Conservation (phyloP, 2,888 invertebrate genomes). For the Amiota communis region DNA sequence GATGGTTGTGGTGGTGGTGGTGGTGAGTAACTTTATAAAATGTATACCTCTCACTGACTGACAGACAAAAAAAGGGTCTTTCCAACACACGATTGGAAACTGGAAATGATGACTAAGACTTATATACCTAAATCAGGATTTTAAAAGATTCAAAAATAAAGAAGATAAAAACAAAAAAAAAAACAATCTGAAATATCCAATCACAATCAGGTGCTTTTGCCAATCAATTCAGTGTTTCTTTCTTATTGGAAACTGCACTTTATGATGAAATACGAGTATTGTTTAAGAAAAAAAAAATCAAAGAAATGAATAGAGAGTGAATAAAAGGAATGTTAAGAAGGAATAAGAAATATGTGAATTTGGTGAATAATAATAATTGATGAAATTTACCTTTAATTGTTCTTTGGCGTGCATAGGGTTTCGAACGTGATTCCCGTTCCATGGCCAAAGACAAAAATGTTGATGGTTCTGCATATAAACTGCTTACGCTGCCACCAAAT, state of each 20-base stretch:
- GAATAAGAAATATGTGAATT: conserved; percentile 31
- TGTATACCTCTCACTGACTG: no score
- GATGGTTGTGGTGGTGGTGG: no score
- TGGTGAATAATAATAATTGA: conserved; percentile 32
- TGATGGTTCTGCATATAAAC: not conserved
- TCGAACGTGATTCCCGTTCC: not conserved
- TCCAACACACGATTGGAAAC: no score
- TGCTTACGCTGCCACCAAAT: conserved; percentile 26
- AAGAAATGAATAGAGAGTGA: not conserved
- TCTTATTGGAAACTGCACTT: no score
- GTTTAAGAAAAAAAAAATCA: not conserved
- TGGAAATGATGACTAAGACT: no score
- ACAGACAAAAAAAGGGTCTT: no score
- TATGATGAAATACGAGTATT: no score
- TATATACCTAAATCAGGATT: no score
- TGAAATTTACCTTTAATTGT: conserved; percentile 44
- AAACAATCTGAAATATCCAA: no score
- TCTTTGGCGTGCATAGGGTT: conserved; percentile 31
- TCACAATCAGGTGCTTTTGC: no score
- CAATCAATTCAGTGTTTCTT: no score
- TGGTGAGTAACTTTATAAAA: no score
- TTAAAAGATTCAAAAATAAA: conserved; percentile 5
- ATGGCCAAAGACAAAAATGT: not conserved
- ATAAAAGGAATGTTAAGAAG: not conserved
- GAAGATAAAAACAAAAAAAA: conserved; percentile 28